phyloP scores from a whole-genome alignment of 2,888 invertebrate species.

The Conops quadrifasciatus region DNA sequence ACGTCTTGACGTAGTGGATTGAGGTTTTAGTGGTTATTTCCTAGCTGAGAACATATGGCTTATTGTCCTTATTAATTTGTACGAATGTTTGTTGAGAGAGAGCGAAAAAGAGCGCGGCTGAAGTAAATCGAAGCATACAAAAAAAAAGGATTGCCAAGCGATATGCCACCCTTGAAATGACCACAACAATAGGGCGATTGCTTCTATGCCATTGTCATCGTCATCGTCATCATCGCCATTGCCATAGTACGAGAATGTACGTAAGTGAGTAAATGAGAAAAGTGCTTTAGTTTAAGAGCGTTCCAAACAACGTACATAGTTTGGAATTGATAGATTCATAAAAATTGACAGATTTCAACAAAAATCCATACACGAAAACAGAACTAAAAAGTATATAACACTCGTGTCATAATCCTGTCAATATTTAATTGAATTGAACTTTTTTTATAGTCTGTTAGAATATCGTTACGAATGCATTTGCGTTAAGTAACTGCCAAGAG shows the following conservation, averaged over 20 bases:
- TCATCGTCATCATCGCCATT: neutral
- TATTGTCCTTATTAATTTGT: too few relatives aligned
- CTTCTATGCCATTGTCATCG: neutral
- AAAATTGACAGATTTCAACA: neutral
- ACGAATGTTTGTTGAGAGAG: too few relatives aligned
- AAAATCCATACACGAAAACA: conserved; percentile 17
- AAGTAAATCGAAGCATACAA: neutral
- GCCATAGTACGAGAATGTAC: too few relatives aligned
- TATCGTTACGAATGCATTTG: conserved; percentile 3
- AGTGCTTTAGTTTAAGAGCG: neutral
- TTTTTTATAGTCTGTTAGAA: neutral
- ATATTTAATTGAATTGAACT: neutral
- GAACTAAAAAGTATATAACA: conserved; percentile 20
- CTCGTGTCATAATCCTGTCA: neutral
- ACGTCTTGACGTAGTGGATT: too few relatives aligned
- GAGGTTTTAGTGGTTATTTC: too few relatives aligned
- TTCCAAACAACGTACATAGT: conserved; percentile 17
- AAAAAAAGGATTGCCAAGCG: conserved; percentile 4
- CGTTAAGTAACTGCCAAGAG: too few relatives aligned
- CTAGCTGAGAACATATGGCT: too few relatives aligned
- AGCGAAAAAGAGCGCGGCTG: too few relatives aligned
- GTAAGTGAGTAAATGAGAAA: neutral
- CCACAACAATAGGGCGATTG: conserved; percentile 38
- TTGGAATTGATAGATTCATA: conserved; percentile 4
- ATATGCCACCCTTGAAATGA: conserved; percentile 29